Evolutionary conservation across 2,797 vertebrate genomes (phyloP), one percentile per base, ranked within the genome.

Genomic region (Poecilia picta): DNA sequence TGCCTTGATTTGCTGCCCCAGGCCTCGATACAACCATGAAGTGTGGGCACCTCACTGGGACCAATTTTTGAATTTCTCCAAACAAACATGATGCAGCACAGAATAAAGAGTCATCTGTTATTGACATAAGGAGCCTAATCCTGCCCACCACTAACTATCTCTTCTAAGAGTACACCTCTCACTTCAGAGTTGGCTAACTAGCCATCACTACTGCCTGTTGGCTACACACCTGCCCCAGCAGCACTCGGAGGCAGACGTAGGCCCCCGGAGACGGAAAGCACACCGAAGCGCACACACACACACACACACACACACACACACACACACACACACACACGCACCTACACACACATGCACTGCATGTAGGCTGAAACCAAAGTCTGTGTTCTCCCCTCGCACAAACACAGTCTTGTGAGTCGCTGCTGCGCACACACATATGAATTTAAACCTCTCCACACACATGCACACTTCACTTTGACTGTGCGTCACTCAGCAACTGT

Each of bases 221-320:
- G 95, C 94, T 89, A 93, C 92, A 92, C 95, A 96, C 95, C 95
- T 96, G 96, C 94, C 94, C 93, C 93, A 91, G 70, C 28, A 92
- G 83, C 86, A 93, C 92, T 93, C 89, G 80, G 86, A 94, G 93
- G 94, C 93, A 92, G 87, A 90, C 91, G 90, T 91, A 79, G 89
- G 81, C 88, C 93, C 91, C 92, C 81, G 23, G 91, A 91, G 93
- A 85, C 81, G 15, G 91, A 91, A 93, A 85, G 83, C 87, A 78
- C 71, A 75, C 74, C 76, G 73, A 66, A 31, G 33, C 33, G 3
- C 33, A 39, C 36, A 39, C 36, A 39, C 36, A 39, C 36, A 39
- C 36, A 39, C 36, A 39, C 36, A 39, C 36, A 39, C 36, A 39
- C 36, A 39, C 36, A 39, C 36, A 39, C 36, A 39, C 36, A 41